Conservation (phyloP, 1,140 invertebrate genomes). For the Gryon sp. region DNA sequence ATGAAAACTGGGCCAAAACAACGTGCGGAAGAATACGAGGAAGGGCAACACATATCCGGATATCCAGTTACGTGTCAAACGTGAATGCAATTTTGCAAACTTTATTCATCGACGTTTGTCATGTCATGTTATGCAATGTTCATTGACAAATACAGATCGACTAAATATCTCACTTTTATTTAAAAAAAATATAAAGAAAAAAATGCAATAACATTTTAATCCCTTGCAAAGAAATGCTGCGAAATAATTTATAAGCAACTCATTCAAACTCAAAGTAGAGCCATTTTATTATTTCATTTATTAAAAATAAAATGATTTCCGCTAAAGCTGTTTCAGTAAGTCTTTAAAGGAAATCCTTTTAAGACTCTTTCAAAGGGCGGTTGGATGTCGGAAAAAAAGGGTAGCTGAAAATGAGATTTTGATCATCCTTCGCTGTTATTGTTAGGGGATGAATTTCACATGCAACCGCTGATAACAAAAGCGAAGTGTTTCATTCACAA, state of each 20-base stretch:
- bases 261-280: too few relatives aligned
- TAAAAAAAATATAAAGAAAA: background rate
- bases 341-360: too few relatives aligned
- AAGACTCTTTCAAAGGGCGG: too few relatives aligned
- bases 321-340: too few relatives aligned
- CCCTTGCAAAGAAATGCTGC: too few relatives aligned
- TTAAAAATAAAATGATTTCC: too few relatives aligned
- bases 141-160: conserved; percentile 26
- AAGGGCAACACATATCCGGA: conserved; percentile 49
- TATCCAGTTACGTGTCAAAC: conserved; percentile 45
- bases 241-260: too few relatives aligned
- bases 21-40: conserved; percentile 56
- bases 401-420: too few relatives aligned
- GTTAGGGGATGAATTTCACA: too few relatives aligned
- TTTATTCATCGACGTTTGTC: conserved; percentile 13
- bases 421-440: too few relatives aligned
- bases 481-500: conserved; percentile 5
- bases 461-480: conserved; percentile 5
- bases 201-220: background rate
- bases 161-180: conserved; percentile 15
- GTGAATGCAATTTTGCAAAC: conserved; percentile 42
- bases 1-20: conserved; percentile 71
- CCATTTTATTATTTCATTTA: too few relatives aligned
- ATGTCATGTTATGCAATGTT: conserved; percentile 30
- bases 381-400: too few relatives aligned